phyloP scores from a whole-genome alignment of 2,113 vertebrate genomes.

The Mormyrus lacerda region DNA sequence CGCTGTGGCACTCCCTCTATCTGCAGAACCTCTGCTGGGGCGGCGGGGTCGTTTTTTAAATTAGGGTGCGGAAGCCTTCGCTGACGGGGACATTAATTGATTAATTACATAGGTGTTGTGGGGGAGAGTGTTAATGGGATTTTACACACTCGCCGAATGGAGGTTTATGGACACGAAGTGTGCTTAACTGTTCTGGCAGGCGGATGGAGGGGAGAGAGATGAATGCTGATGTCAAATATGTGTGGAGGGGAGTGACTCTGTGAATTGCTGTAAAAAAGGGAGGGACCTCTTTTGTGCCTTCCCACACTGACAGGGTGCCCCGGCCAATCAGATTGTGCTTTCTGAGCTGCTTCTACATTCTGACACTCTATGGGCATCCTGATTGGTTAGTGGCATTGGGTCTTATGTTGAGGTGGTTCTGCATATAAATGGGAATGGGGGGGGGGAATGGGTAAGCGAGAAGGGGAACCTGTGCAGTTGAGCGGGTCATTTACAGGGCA shows the following conservation, averaged over 20 bases:
- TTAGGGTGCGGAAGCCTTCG: not conserved
- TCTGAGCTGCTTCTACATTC: not conserved
- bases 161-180: not conserved
- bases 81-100: slow-evolving; percentile 17
- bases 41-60: slow-evolving; percentile 6
- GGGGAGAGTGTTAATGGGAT: slow-evolving; percentile 8
- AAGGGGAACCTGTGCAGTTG: not conserved
- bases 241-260: not conserved
- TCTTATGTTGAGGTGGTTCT: not conserved
- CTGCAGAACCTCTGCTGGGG: not conserved
- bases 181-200: not conserved
- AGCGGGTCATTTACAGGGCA: not conserved
- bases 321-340: not conserved
- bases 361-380: not conserved
- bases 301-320: not conserved
- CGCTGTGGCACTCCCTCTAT: not conserved
- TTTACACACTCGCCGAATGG: not conserved
- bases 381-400: not conserved
- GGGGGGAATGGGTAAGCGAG: not conserved
- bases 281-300: not conserved
- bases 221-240: not conserved
- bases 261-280: not conserved
- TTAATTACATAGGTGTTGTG: slow-evolving; percentile 1
- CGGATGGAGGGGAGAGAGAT: not conserved
- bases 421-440: not conserved